Percentiles rank a stretch among this genome's conserved stretches.
Evolutionary conservation across 2,888 invertebrate genomes (phyloP).

Genomic region (Quadroppia sp.): DNA sequence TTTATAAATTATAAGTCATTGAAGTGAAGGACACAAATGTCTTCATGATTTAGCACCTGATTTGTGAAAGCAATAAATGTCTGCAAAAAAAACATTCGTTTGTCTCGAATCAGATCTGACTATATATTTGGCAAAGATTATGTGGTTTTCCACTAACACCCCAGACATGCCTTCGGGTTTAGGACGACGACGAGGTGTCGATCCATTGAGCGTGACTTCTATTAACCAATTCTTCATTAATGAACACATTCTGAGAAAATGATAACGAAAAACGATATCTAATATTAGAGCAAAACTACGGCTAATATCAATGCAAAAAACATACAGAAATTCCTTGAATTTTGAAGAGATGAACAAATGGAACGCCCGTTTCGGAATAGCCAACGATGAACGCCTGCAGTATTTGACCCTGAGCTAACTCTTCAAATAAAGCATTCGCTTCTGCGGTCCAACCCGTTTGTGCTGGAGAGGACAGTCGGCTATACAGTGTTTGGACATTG

Average conservation of each 20-base stretch:
- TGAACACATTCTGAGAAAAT: slow-evolving; percentile 72
- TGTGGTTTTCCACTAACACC: too few relatives aligned
- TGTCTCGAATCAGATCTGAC: slow-evolving; percentile 25
- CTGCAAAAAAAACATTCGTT: not conserved
- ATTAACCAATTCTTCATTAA: slow-evolving; percentile 80
- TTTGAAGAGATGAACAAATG: slow-evolving; percentile 76
- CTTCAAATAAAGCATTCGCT: slow-evolving; percentile 70
- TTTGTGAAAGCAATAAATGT: slow-evolving; percentile 15
- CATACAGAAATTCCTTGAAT: slow-evolving; percentile 48
- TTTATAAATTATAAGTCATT: not conserved
- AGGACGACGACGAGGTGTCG: slow-evolving; percentile 7
- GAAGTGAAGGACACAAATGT: slow-evolving; percentile 5
- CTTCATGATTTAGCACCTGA: slow-evolving; percentile 16
- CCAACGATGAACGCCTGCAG: slow-evolving; percentile 83
- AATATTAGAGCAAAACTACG: not conserved
- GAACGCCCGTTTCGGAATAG: slow-evolving; percentile 71
- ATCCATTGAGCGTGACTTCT: slow-evolving; percentile 73
- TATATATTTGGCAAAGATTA: slow-evolving; percentile 13
- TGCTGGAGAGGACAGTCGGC: slow-evolving; percentile 48
- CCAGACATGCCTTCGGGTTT: not conserved
- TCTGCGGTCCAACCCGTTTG: slow-evolving; percentile 66
- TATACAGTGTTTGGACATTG: too few relatives aligned
- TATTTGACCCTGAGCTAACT: slow-evolving; percentile 73
- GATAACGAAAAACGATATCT: slow-evolving; percentile 35
- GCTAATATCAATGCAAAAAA: slow-evolving; percentile 10